Evolutionary conservation across 2,797 vertebrate genomes (phyloP).

Genomic region (Pangasius krempfi): DNA sequence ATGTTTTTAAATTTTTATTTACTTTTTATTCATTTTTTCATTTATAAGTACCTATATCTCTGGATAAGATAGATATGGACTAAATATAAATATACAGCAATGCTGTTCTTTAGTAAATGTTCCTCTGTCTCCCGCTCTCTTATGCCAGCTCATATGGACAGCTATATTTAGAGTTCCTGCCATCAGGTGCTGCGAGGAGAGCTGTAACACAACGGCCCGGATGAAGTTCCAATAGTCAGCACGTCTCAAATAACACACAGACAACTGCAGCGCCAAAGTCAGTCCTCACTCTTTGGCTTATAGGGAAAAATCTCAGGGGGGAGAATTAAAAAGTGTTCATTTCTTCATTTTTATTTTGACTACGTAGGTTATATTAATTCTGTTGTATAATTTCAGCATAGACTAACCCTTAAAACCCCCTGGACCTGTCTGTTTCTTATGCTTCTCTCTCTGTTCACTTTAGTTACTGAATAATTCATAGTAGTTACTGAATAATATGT

Average conservation of each 20-base stretch:
- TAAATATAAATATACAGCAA: neutral
- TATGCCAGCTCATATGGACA: constrained; percentile 40
- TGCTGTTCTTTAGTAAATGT: constrained; percentile 6
- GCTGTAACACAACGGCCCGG: constrained; percentile 33
- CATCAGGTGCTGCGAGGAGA: constrained; percentile 49
- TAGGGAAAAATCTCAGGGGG: neutral
- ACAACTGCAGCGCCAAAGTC: constrained; percentile 39
- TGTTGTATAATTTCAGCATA: neutral
- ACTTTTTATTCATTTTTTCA: neutral
- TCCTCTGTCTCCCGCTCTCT: constrained; percentile 27
- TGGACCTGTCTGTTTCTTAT: neutral
- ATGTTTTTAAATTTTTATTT: no score
- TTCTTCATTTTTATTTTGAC: neutral
- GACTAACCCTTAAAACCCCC: neutral
- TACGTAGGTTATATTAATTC: neutral
- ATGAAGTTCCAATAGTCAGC: constrained; percentile 55
- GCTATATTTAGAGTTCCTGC: constrained; percentile 57
- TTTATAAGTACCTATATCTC: neutral
- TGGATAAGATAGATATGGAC: neutral
- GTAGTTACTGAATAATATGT: constrained; percentile 32
- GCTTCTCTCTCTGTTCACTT: neutral
- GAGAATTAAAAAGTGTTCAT: neutral
- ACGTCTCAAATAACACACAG: constrained; percentile 48
- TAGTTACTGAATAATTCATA: constrained; percentile 23
- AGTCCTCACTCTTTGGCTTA: constrained; percentile 52